phyloP scores from a whole-genome alignment of 2,113 vertebrate species.

The Gavialis gangeticus region DNA sequence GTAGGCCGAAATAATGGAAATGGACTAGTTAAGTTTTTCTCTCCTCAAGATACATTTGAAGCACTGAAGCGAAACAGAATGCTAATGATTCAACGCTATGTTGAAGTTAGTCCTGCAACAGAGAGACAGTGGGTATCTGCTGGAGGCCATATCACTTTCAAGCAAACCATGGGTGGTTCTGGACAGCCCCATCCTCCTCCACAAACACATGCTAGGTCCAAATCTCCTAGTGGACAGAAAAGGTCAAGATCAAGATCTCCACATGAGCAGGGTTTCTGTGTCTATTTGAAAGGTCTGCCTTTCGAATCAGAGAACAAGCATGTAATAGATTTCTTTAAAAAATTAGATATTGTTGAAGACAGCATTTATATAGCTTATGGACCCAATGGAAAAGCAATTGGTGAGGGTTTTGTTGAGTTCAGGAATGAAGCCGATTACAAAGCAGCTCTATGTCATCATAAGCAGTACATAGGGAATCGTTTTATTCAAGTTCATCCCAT shows the following conservation, averaged over 20 bases:
- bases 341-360: constrained; percentile 94
- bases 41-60: constrained; percentile 96
- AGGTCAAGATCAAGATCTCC: constrained; percentile 94
- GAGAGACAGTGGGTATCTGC: constrained; percentile 95
- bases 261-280: constrained; percentile 93
- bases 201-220: constrained; percentile 80
- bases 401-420: constrained; percentile 97
- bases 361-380: constrained; percentile 97
- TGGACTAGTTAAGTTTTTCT: constrained; percentile 94
- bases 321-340: constrained; percentile 98
- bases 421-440: constrained; percentile 94
- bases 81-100: constrained; percentile 95
- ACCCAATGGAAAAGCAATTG: constrained; percentile 95
- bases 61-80: constrained; percentile 93
- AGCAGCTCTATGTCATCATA: constrained; percentile 92
- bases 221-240: constrained; percentile 85
- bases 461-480: constrained; percentile 97
- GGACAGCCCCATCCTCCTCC: constrained; percentile 84
- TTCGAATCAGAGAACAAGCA: constrained; percentile 98
- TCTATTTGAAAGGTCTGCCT: constrained; percentile 96
- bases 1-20: constrained; percentile 92
- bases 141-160: constrained; percentile 80
- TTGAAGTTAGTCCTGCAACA: constrained; percentile 93
- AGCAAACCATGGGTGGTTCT: constrained; percentile 73
- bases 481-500: constrained; percentile 99